Evolutionary conservation across 2,888 invertebrate species (phyloP).

Genomic region (Nymphalis polychloros): DNA sequence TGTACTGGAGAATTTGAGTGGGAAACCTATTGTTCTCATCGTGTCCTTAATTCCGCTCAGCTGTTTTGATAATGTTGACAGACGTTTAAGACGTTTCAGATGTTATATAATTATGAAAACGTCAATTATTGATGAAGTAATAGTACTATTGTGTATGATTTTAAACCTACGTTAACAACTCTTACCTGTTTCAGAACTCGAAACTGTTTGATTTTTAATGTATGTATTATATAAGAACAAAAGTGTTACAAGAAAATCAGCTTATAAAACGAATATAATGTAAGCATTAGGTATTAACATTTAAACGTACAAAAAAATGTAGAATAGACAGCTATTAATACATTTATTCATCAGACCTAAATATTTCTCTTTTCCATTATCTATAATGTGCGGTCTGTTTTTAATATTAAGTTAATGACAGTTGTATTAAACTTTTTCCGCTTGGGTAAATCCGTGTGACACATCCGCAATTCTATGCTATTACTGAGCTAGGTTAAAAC

Average conservation of each 20-base stretch:
- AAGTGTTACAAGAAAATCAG: not conserved
- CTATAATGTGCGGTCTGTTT: constrained; percentile 13
- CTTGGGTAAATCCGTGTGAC: constrained; percentile 66
- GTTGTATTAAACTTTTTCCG: constrained; percentile 58
- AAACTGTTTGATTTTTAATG: too few species aligned
- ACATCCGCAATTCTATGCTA: constrained; percentile 65
- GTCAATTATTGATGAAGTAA: too few species aligned
- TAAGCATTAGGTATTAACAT: not conserved
- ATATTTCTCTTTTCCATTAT: constrained; percentile 1
- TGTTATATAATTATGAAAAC: constrained; percentile 9
- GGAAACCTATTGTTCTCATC: constrained; percentile 70
- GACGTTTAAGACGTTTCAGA: constrained; percentile 17
- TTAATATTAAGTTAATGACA: constrained; percentile 44
- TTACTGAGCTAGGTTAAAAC: constrained; percentile 54
- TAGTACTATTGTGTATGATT: too few species aligned
- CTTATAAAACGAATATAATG: not conserved
- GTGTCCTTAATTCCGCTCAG: constrained; percentile 59
- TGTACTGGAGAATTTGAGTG: constrained; percentile 60
- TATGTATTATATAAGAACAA: not conserved
- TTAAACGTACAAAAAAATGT: not conserved
- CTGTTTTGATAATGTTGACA: constrained; percentile 45
- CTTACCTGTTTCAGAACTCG: not conserved
- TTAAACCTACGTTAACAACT: too few species aligned
- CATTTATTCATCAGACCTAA: constrained; percentile 1
- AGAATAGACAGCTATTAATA: not conserved